Base-by-base conservation (phyloP, 2,888 invertebrate species). In the Drosophila borealis region DNA sequence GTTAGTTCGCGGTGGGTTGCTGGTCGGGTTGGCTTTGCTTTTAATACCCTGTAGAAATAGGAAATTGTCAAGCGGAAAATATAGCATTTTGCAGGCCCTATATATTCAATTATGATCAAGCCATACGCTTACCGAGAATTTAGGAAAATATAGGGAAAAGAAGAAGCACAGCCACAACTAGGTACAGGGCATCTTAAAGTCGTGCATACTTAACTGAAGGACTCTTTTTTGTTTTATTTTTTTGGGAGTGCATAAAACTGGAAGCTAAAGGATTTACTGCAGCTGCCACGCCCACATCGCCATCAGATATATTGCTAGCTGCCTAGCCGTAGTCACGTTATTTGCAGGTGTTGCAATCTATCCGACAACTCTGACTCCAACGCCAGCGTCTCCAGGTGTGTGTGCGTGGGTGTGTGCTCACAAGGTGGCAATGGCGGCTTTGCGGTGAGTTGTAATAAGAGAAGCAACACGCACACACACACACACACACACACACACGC, bases 311-410 rank as follows among this genome's bases (percentile, higher is more conserved):
- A 81, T 71, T 68, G 70, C 69, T 37, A 60, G 68, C 62, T 54
- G 78, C 80, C 59, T 70, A 85, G 89, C 85, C 80, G 79, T 86
- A 88, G 84, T 76, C 81, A 85, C 88, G 89, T 89, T 88, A 90
- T 89, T 84, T 90, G 90, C 90, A 89, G 85, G 89, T 88, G 90
- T 80, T 84, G 89, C 85, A 87, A 82, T 90, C 81, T 89, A 90
- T 84, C 78, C 87, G 69, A 68, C 68, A 63, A 70, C 64, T 75
- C 77, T 70, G 61, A 55, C 70, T 69, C 45, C 51, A 55, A 73
- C 67, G 29, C 29, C 2, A 8, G 29, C 51, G 53, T 53, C 53
- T 70, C 59, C 70, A 75, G 51, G 49, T 56, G 39, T 59, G 41
- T 34, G 62, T 60, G 36, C 33, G 41, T 17, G 46, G 48, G 37